A percentile compares a stretch with the other conserved stretches of the same genome.
Evolutionary conservation across 1,140 invertebrate genomes (phyloP).

Genomic region (Psix sp.): DNA sequence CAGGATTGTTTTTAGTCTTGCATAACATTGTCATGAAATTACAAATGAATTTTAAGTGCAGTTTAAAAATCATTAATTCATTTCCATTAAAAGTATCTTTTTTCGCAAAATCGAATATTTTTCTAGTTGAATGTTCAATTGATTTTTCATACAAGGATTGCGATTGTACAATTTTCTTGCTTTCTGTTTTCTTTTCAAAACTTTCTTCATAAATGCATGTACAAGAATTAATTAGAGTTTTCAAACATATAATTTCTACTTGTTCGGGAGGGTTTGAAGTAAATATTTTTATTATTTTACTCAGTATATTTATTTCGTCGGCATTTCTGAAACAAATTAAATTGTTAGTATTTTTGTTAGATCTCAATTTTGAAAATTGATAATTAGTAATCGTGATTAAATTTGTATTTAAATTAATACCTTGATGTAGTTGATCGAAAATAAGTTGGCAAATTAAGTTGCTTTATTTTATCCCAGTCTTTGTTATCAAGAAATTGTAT

Average conservation of each 20-base stretch:
- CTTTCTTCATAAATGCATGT: not conserved
- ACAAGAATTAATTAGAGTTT: constrained; percentile 30
- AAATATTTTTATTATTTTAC: constrained; percentile 19
- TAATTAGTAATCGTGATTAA: no score
- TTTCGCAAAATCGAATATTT: not conserved
- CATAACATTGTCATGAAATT: constrained; percentile 29
- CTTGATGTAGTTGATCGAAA: constrained; percentile 9
- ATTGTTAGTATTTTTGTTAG: not conserved
- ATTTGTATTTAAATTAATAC: not conserved
- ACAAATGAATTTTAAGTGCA: constrained; percentile 27
- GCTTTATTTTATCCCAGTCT: constrained; percentile 1
- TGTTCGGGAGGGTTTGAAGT: constrained; percentile 1
- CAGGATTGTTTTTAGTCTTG: constrained; percentile 10
- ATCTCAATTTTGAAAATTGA: no score
- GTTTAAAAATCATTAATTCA: constrained; percentile 5
- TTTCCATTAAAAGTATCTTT: not conserved
- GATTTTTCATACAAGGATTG: not conserved
- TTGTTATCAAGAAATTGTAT: constrained; percentile 2
- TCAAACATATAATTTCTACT: constrained; percentile 21
- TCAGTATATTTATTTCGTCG: constrained; percentile 12
- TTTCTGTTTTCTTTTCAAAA: not conserved
- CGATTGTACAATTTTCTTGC: not conserved
- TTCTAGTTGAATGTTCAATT: not conserved
- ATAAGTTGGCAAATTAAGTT: constrained; percentile 10
- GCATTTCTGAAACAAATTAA: constrained; percentile 16